Percentiles rank a stretch among this genome's conserved stretches.
Conservation (phyloP, 2,888 invertebrate genomes). For the Agriopis marginaria region DNA sequence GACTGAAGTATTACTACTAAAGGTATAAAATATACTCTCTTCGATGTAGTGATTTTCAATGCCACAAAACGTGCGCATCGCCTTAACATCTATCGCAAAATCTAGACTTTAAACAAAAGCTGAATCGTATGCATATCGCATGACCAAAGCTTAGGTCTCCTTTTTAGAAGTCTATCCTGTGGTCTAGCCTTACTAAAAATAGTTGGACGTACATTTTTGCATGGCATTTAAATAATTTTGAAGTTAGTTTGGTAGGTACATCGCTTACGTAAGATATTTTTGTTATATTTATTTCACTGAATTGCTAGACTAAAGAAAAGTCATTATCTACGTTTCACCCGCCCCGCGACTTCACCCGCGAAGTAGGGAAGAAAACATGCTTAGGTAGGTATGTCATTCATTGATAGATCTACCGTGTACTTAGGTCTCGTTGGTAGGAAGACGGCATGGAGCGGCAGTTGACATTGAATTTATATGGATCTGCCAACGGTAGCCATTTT, state of each 20-base stretch:
- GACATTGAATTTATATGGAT: too few species aligned
- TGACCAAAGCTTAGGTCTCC: constrained; percentile 63
- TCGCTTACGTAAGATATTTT: background rate
- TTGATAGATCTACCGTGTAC: too few species aligned
- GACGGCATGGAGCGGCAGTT: too few species aligned
- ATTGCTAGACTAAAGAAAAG: too few species aligned
- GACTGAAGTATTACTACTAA: background rate
- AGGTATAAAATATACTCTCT: background rate
- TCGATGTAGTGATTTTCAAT: background rate
- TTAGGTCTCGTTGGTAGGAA: too few species aligned
- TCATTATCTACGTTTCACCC: too few species aligned
- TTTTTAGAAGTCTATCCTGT: constrained; percentile 61
- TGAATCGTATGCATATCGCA: constrained; percentile 62
- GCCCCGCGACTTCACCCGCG: too few species aligned
- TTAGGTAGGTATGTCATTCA: too few species aligned
- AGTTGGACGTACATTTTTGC: constrained; percentile 24
- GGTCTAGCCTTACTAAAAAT: constrained; percentile 31
- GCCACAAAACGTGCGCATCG: constrained; percentile 40
- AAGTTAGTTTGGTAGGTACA: background rate
- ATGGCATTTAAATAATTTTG: constrained; percentile 37
- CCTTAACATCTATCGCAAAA: constrained; percentile 63
- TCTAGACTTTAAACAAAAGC: constrained; percentile 55
- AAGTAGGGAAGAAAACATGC: too few species aligned
- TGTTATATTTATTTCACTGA: too few species aligned
- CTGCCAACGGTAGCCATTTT: too few species aligned